These are phyloP conservation scores for Laticauda colubrina DNA, from an alignment of 2,113 vertebrate genomes.

Conservation along the genomic window DNA sequence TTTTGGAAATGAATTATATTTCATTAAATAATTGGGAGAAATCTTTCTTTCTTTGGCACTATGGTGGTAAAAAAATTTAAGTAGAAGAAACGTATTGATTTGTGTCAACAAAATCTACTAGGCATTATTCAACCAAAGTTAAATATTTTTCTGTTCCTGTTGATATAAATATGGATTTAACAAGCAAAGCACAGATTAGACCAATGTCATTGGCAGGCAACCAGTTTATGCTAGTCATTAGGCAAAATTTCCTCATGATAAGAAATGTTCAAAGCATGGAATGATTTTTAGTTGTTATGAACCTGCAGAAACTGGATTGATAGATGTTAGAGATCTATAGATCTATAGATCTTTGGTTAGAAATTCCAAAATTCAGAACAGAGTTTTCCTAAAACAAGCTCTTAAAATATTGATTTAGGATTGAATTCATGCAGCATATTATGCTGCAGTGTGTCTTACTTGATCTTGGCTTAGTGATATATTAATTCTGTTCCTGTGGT, in stretches of 20 bases:
- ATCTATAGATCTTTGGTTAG: neutral
- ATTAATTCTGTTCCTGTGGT: neutral
- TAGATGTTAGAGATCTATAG: neutral
- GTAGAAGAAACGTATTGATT: neutral
- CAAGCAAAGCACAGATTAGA: neutral
- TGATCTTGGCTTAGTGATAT: neutral
- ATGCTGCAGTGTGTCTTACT: neutral
- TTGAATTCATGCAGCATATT: neutral
- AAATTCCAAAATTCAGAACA: neutral
- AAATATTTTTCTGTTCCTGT: neutral
- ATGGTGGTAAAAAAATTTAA: neutral
- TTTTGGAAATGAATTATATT: neutral
- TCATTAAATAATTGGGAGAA: neutral
- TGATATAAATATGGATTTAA: neutral
- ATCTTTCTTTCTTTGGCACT: neutral
- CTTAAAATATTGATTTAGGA: neutral
- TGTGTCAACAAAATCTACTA: neutral
- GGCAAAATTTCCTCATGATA: neutral
- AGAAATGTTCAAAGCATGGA: neutral
- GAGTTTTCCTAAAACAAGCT: neutral
- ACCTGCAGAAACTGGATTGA: neutral
- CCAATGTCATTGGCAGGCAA: neutral
- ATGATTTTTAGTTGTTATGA: neutral
- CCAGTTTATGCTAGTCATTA: neutral
- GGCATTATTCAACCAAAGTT: neutral